Evolutionary conservation across 1,140 invertebrate genomes (phyloP).

Genomic region (Campoletis sonorensis): DNA sequence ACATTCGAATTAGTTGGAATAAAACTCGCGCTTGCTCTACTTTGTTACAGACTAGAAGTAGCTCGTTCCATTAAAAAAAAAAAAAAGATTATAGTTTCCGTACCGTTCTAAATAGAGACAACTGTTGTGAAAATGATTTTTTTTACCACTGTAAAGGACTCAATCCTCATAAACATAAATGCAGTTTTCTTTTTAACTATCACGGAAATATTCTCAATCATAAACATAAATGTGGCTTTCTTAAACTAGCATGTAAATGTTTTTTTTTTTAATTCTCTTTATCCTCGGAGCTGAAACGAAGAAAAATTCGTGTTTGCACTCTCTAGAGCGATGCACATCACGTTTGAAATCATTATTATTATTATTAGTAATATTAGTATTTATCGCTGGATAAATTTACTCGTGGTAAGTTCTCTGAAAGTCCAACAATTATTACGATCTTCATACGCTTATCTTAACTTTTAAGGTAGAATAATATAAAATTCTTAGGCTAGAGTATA

Average conservation of each 20-base stretch:
- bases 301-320: background rate
- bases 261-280: background rate
- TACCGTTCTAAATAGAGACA: too few species aligned
- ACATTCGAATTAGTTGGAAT: conserved; percentile 35
- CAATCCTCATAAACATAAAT: background rate
- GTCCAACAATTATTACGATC: conserved; percentile 28
- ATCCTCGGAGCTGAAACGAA: conserved; percentile 9
- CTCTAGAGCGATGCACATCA: background rate
- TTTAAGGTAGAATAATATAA: background rate
- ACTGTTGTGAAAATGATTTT: too few species aligned
- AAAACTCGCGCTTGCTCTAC: too few species aligned
- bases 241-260: background rate
- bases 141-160: too few species aligned
- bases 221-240: too few species aligned
- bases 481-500: conserved; percentile 21
- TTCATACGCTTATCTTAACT: conserved; percentile 11
- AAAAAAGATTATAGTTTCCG: too few species aligned
- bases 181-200: too few species aligned
- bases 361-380: too few species aligned
- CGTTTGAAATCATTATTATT: background rate
- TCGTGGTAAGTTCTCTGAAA: conserved; percentile 34
- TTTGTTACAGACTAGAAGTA: too few species aligned
- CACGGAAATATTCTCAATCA: too few species aligned
- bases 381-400: background rate
- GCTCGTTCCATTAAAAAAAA: too few species aligned